phyloP scores from a whole-genome alignment of 2,797 vertebrate genomes.

The Fistularia commersonii region DNA sequence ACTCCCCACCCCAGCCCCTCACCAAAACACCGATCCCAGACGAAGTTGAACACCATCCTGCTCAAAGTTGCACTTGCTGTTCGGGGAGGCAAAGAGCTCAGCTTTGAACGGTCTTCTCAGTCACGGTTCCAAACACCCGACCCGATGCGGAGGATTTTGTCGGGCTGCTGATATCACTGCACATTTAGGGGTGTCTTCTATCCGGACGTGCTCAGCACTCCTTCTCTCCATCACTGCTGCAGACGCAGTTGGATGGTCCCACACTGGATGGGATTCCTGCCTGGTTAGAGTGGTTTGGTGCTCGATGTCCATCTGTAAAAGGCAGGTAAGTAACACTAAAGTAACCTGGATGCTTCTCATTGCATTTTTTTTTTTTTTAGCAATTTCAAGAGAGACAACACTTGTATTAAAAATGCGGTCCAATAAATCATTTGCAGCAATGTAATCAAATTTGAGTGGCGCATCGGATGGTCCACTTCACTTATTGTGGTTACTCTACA shows the following conservation, averaged over 20 bases:
- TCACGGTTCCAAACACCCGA: constrained; percentile 24
- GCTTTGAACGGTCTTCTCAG: constrained; percentile 38
- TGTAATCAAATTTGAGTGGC: too few relatives aligned
- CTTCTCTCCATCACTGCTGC: constrained; percentile 33
- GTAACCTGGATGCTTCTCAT: constrained; percentile 2
- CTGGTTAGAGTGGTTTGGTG: constrained; percentile 69
- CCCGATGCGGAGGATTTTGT: background rate
- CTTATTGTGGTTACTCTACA: too few relatives aligned
- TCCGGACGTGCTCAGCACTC: constrained; percentile 29
- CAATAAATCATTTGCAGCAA: too few relatives aligned
- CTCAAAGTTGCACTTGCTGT: constrained; percentile 66
- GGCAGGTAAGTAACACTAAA: constrained; percentile 68
- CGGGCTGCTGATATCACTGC: constrained; percentile 23
- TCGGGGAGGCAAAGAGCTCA: constrained; percentile 19
- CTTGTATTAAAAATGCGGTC: too few relatives aligned
- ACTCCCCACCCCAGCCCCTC: constrained; percentile 26
- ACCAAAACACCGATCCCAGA: constrained; percentile 70
- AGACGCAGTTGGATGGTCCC: constrained; percentile 48
- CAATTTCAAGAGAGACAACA: too few relatives aligned
- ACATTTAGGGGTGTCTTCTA: constrained; percentile 23
- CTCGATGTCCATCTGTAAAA: constrained; percentile 70
- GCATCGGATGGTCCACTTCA: too few relatives aligned
- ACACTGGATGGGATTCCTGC: constrained; percentile 69
- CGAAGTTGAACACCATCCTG: constrained; percentile 77
- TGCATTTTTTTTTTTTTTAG: background rate